Percentiles rank a stretch among this genome's conserved stretches.
phyloP scores from a whole-genome alignment of 2,113 vertebrate genomes.

The Prinia subflava region DNA sequence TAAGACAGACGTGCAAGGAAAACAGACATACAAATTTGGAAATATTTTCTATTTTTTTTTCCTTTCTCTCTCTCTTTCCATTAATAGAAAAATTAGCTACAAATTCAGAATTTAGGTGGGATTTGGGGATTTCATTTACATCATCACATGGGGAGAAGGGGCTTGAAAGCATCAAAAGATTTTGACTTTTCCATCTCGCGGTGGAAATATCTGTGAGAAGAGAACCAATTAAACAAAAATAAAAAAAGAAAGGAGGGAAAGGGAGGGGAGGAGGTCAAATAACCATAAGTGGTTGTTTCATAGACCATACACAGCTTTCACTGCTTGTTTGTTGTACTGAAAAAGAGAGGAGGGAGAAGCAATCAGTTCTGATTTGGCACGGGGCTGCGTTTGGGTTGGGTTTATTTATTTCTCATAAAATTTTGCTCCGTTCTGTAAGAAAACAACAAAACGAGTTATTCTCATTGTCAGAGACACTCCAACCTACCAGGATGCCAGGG shows the following conservation, averaged over 20 bases:
- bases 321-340: background rate
- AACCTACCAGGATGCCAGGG: background rate
- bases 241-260: background rate
- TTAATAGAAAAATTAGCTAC: background rate
- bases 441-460: background rate
- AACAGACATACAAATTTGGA: background rate
- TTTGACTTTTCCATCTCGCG: background rate
- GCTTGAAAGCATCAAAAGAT: constrained; percentile 30
- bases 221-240: background rate
- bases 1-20: background rate
- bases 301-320: background rate
- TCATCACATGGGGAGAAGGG: background rate
- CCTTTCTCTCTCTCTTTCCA: fast-evolving
- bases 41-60: background rate
- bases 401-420: background rate
- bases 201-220: background rate
- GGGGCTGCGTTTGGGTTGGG: background rate
- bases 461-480: background rate
- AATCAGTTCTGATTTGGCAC: background rate
- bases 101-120: constrained; percentile 17
- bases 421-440: background rate
- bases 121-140: constrained; percentile 37
- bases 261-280: background rate
- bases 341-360: background rate
- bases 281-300: background rate